Conservation (phyloP, 2,888 invertebrate genomes). For the Diplolepis rosae region DNA sequence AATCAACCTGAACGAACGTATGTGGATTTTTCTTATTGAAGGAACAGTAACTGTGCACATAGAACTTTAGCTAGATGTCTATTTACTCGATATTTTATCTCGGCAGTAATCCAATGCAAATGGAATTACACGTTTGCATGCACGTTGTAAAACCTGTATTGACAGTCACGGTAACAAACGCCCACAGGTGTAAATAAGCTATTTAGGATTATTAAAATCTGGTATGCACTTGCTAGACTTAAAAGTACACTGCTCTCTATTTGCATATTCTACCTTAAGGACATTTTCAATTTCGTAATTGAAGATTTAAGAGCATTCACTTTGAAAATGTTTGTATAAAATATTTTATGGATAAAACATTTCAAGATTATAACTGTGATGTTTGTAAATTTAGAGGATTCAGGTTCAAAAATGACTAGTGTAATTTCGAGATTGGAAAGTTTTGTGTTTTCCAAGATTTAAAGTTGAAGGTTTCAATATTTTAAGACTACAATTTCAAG, state of each 20-base stretch:
- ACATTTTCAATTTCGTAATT: not conserved
- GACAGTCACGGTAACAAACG: constrained; percentile 14
- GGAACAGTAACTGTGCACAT: not conserved
- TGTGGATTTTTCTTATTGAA: not conserved
- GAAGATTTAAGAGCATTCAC: not conserved
- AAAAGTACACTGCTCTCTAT: constrained; percentile 11
- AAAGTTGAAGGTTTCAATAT: too few relatives aligned
- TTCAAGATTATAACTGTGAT: too few relatives aligned
- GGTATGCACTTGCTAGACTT: constrained; percentile 8
- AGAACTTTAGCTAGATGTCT: not conserved
- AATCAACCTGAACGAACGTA: not conserved
- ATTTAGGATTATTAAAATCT: constrained; percentile 14
- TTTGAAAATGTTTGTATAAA: too few relatives aligned
- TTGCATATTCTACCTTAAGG: not conserved
- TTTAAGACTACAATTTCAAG: too few relatives aligned
- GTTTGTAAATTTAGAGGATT: too few relatives aligned
- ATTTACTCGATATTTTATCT: not conserved
- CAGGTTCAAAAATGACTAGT: too few relatives aligned
- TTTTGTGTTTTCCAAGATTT: too few relatives aligned
- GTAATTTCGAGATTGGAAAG: too few relatives aligned
- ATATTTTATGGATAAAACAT: too few relatives aligned
- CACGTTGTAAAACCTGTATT: constrained; percentile 23
- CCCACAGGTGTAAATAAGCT: constrained; percentile 11
- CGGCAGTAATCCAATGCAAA: constrained; percentile 2
- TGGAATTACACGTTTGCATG: constrained; percentile 21